Evolutionary conservation across 1,140 invertebrate genomes (phyloP), one percentile per base, ranked within the genome.

Genomic region (Anastatus disparis): DNA sequence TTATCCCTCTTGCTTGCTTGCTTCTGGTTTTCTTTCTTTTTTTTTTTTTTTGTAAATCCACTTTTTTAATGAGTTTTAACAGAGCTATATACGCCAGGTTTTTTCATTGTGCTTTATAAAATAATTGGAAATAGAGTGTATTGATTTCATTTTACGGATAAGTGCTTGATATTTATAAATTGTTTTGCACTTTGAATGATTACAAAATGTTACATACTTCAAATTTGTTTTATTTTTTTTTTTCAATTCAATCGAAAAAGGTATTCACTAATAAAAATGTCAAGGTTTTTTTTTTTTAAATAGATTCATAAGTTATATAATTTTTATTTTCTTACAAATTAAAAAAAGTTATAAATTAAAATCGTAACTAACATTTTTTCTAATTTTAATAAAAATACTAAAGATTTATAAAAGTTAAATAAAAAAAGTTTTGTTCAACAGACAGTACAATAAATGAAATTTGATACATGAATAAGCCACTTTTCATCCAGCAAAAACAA

Each of bases 61-160:
- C 40, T 70, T 46, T 70, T 70, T 70, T 70, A 62, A 70, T 55
- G 67, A 70, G 67, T 70, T 70, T 70, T 42, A 69, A 61, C 35
- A 22, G 48, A 27, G 20, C 27, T n/a, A 31, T 27, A 29, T 40
- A 31, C 22, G 53, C 10, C 8, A 31, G 46, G 63, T 70, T 70
- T n/a, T n/a, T 69, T 55, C 50, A 63, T 70, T 70, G 29, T 62
- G 22, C 15, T 26, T n/a, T 26, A n/a, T 17, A 24, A 9, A 27
- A 2, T 3, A 24, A 6, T 46, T 26, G n/a, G 17, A 67, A 55
- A 44, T 55, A 2, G 27, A 3, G 7, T 27, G 27, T 29, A 38
- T 59, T 59, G 24, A 65, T 65, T 65, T 50, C n/a, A 48, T 58
- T 58, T 17, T 9, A 12, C 31, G 38, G n/a, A 10, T 44, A 22